These are phyloP conservation scores for Phortica magna DNA, from an alignment of 2,888 invertebrate species.

Conservation along the genomic window DNA sequence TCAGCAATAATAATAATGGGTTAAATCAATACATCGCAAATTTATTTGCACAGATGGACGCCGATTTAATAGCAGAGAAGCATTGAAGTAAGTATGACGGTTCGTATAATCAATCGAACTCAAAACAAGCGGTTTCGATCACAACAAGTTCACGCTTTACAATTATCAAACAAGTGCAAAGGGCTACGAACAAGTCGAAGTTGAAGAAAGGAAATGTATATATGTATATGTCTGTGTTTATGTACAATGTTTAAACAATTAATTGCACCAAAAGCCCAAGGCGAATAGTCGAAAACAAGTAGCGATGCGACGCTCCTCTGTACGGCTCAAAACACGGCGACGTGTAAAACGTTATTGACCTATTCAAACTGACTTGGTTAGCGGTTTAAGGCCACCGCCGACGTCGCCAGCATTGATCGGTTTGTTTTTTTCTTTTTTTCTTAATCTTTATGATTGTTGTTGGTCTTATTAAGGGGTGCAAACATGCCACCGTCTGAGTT, in stretches of 20 bases:
- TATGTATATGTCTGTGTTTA: background rate
- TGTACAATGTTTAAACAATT: slow-evolving; percentile 27
- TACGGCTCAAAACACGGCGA: background rate
- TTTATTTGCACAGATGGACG: slow-evolving; percentile 23
- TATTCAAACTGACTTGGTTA: background rate
- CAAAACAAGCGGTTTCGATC: background rate
- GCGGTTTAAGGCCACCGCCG: background rate
- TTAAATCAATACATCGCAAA: slow-evolving; percentile 35
- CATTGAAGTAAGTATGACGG: background rate
- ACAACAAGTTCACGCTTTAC: background rate
- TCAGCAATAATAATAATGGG: slow-evolving; percentile 25
- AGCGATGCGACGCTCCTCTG: slow-evolving; percentile 12
- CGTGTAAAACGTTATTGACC: slow-evolving; percentile 8
- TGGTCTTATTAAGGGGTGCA: slow-evolving; percentile 72
- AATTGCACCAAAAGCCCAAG: slow-evolving; percentile 26
- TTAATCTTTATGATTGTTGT: slow-evolving; percentile 41
- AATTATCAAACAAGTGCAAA: slow-evolving; percentile 13
- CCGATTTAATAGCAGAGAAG: background rate
- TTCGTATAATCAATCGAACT: background rate
- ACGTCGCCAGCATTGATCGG: slow-evolving; percentile 12
- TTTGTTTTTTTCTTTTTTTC: background rate
- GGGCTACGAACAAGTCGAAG: background rate
- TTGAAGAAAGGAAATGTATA: background rate
- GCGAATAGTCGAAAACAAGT: slow-evolving; percentile 28
- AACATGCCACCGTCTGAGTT: slow-evolving; percentile 69